Conservation (phyloP, 2,888 invertebrate genomes). For the Drosophila neoperkinsi region DNA sequence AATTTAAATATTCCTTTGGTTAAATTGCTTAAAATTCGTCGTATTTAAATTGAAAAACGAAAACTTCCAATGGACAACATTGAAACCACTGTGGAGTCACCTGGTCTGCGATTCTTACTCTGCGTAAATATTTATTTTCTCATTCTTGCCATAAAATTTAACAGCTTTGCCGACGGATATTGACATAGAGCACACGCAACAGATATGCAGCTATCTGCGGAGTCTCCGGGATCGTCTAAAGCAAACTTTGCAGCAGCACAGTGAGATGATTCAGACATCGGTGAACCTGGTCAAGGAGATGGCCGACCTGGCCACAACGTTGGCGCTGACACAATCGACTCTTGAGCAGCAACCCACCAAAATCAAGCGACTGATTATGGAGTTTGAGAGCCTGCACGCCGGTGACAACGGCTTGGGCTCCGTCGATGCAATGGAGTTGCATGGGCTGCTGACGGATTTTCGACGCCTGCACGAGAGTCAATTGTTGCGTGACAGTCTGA, state of each 20-base stretch:
- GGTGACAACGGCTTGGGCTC: conserved; percentile 20
- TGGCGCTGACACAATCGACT: conserved; percentile 22
- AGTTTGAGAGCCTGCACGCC: conserved; percentile 60
- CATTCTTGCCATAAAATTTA: background rate
- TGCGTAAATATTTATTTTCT: background rate
- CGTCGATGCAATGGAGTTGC: conserved; percentile 50
- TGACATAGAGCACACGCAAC: conserved; percentile 51
- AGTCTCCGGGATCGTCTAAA: conserved; percentile 67
- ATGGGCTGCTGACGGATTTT: conserved; percentile 61
- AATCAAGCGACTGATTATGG: conserved; percentile 70
- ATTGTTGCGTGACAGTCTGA: conserved; percentile 64
- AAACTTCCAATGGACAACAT: conserved; percentile 23
- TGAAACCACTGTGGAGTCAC: background rate
- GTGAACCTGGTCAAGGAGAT: conserved; percentile 71
- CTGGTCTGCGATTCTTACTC: conserved; percentile 9
- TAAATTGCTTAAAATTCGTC: conserved; percentile 1
- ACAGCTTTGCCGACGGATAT: conserved; percentile 27
- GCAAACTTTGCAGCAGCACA: conserved; percentile 58
- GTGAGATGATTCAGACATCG: conserved; percentile 63
- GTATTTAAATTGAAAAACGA: background rate
- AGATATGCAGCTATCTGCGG: conserved; percentile 67
- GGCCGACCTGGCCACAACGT: conserved; percentile 61
- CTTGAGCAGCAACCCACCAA: conserved; percentile 40
- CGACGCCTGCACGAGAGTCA: conserved; percentile 68
- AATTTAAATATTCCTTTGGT: background rate